Base-by-base conservation (phyloP, 2,797 vertebrate genomes). In the Xyrichtys novacula region DNA sequence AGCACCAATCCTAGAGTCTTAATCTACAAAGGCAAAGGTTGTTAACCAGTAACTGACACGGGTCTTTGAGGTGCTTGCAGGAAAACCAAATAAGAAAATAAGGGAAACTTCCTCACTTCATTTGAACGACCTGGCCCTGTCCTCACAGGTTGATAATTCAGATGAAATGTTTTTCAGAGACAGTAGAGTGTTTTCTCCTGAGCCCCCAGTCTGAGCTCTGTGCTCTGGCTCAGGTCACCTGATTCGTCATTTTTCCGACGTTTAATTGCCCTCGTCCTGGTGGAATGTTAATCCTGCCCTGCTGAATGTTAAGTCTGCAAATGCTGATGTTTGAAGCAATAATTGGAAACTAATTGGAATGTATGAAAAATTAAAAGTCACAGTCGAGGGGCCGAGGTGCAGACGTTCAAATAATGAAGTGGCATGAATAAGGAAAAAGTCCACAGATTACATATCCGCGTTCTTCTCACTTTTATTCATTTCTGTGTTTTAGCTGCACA, bases 271-370 rank as follows among this genome's bases (percentile, higher is more conserved):
- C 32, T n/a, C 43, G 43, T 44, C 43, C 31, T 48, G 20, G 38
- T 52, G 66, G 39, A 74, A 65, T 67, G 68, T 60, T 78, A 78
- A 81, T 81, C 74, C 65, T 14, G 25, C 44, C 36, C 38, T 58
- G 64, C 34, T 56, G 44, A 64, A 49, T 12, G 58, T 53, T 60
- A 64, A 65, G 34, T 61, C 59, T 56, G 42, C 31, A 20, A 66
- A 55, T 26, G 47, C 70, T 81, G 19, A 57, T 20, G 57, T 67
- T 43, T 75, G 58, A 44, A 58, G 23, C 19, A 16, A 32, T 63
- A 28, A 70, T 76, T 67, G 49, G 12, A 48, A 69, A 72, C 43
- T 62, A 70, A 70, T 61, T 62, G 46, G 29, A 74, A 74, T 49
- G 69, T 46, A 39, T 53, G 40, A 48, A 49, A 63, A 36, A 63